Base-by-base conservation (phyloP, 2,888 invertebrate species). In the Isotomurus palustris region DNA sequence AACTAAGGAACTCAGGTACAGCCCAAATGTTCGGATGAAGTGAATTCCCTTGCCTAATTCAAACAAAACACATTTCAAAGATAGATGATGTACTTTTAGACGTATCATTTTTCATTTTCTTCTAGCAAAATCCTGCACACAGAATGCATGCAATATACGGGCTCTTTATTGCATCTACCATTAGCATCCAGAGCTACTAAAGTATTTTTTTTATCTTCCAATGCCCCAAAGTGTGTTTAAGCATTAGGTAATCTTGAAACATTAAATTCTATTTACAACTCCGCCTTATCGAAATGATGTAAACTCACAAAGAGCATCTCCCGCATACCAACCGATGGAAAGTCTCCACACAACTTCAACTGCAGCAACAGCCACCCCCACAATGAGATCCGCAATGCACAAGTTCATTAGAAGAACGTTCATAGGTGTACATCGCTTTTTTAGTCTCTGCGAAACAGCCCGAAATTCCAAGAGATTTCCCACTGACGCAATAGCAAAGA, bases 1-100 rank as follows among this genome's bases (percentile, higher is more conserved):
- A 5, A 88, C 83, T 68, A 84, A 83, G n/a, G 87, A 87, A 6
- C 87, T 87, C 17, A 88, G 76, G 72, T 88, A 88, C 2, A 87
- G 80, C 3, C 87, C 87, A 71, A 88, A 86, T 0, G 86, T 84
- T 64, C 88, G 78, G 19, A 86, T 76, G 66, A 86, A 86, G 62
- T 84, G 76, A 64, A 87, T 82, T 19, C 84, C 74, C 74, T 87
- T 85, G 75, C 88, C 67, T 67, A 40, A n/a, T n/a, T 14, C 40
- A 40, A 17, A n/a, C 10, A 40, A 40, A 32, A 14, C 8, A 32
- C 32, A 32, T 10, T 32, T 32, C 8, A 32, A 32, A 14, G 32
- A 32, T 32, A 32, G 8, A 10, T 14, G 32, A 32, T 32, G 14
- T 8, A 32, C n/a, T n/a, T n/a, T n/a, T n/a, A n/a, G n/a, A n/a